Evolutionary conservation across 2,113 vertebrate species (phyloP), one percentile per base, ranked within the genome.

Genomic region (Poecile atricapillus): DNA sequence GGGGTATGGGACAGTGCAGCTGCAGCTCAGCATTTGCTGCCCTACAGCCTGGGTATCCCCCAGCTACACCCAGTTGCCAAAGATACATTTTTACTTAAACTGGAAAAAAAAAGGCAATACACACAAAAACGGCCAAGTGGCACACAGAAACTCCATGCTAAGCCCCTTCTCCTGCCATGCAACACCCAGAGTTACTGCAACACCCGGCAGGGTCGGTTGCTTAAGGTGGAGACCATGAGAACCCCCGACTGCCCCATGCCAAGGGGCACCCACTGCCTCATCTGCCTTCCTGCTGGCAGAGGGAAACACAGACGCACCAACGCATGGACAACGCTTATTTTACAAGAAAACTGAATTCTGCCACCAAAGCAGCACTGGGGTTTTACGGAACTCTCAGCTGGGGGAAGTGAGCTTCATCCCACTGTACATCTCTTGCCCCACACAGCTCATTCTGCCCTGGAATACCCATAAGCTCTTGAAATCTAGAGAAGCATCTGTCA

Each of bases 171-270:
- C 24, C 37, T 53, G 59, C 60, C n/a, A 13, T 0, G 1, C 25
- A 60, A 21, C 24, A 62, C 23, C 37, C 23, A 56, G 44, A 59
- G 23, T 1, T 80, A 59, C 41, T 11, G 5, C 33, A 46, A 41
- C 2, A 7, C 20, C 0, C 0, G 22, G 64, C 46, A 84, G 53
- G 35, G 62, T 33, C 68, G 31, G 35, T 1, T 2, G 3, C 27
- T 50, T 46, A 6, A 55, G 3, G 25, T 1, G 4, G 50, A 47
- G 24, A 58, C 30, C 39, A 47, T 12, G 50, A 50, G 43, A 31
- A 28, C 3, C 11, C 49, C 14, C 0, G 0, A 13, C 20, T 50
- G 55, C 25, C 41, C 59, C n/a, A 11, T 1, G 5, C 41, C 3
- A 3, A 78, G 62, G 30, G 50, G 28, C 22, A 71, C 35, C 35